Conservation (phyloP, 1,140 invertebrate genomes). For the Drosophila kepulauana region DNA sequence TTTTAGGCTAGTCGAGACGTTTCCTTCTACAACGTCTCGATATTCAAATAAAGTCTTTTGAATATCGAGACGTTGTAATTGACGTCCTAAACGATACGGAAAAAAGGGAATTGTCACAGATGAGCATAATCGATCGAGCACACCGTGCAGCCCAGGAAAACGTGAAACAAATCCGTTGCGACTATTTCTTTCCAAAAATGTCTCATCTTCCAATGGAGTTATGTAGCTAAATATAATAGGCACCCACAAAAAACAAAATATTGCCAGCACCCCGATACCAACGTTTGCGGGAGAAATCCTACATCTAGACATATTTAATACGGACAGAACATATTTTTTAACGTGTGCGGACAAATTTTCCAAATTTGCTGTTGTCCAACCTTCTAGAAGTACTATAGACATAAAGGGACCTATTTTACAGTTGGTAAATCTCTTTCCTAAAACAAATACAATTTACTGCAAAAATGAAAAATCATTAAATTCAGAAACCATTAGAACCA, state of each 20-base stretch:
- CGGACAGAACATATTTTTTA: conserved; percentile 31
- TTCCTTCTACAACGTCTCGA: too few species aligned
- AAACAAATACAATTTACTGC: conserved; percentile 35
- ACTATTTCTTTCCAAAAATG: conserved; percentile 54
- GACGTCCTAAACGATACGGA: too few species aligned
- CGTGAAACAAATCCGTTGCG: conserved; percentile 12
- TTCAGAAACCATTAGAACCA: conserved; percentile 15
- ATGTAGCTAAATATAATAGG: conserved; percentile 41
- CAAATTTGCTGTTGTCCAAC: conserved; percentile 30
- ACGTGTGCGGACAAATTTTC: conserved; percentile 2
- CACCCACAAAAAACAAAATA: conserved; percentile 39
- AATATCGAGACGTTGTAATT: too few species aligned
- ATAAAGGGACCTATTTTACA: conserved; percentile 27
- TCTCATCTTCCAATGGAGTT: conserved; percentile 25
- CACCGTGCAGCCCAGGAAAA: conserved; percentile 36
- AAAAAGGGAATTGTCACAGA: too few species aligned
- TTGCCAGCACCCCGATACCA: conserved; percentile 30
- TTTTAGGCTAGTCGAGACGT: too few species aligned
- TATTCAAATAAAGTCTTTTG: too few species aligned
- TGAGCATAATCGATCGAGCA: too few species aligned
- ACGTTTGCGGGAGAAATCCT: conserved; percentile 33
- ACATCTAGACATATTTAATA: conserved; percentile 34
- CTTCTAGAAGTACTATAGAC: conserved; percentile 33
- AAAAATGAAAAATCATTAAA: conserved; percentile 26
- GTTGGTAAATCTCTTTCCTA: conserved; percentile 38